Conservation (phyloP, 2,888 invertebrate species). For the Drosophila tanythrix region DNA sequence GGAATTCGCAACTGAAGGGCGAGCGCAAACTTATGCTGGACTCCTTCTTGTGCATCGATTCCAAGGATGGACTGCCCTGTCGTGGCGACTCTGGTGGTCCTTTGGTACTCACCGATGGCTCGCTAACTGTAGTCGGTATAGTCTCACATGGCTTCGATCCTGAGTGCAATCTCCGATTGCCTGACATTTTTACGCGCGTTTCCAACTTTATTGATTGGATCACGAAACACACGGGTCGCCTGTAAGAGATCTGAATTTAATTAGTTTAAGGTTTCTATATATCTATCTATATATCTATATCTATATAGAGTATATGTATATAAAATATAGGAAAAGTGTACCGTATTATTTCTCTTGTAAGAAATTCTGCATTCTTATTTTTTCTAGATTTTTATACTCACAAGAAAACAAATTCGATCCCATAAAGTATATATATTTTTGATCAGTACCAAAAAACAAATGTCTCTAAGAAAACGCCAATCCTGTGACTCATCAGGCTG, state of each 20-base stretch:
- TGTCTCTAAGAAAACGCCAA: too few species aligned
- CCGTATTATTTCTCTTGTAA: neutral
- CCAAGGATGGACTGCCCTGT: constrained; percentile 58
- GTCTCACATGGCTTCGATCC: constrained; percentile 65
- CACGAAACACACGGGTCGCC: constrained; percentile 27
- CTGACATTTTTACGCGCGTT: constrained; percentile 59
- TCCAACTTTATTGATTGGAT: constrained; percentile 50
- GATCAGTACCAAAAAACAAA: too few species aligned
- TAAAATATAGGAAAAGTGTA: neutral
- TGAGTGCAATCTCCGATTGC: constrained; percentile 44
- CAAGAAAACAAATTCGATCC: too few species aligned
- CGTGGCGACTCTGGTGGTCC: constrained; percentile 65
- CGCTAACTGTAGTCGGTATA: constrained; percentile 53
- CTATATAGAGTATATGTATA: neutral
- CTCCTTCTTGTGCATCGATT: constrained; percentile 54
- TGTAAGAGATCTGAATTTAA: neutral
- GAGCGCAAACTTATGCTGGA: constrained; percentile 27
- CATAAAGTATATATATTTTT: too few species aligned
- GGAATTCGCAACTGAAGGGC: constrained; percentile 39
- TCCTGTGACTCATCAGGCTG: constrained; percentile 32
- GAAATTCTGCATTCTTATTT: too few species aligned
- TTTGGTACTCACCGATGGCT: constrained; percentile 46
- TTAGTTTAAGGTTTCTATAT: neutral
- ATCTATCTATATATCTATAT: too few species aligned
- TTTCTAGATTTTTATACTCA: too few species aligned